A percentile compares a stretch with the other conserved stretches of the same genome.
Conservation (phyloP, 2,888 invertebrate species). For the Mythimna ferrago region DNA sequence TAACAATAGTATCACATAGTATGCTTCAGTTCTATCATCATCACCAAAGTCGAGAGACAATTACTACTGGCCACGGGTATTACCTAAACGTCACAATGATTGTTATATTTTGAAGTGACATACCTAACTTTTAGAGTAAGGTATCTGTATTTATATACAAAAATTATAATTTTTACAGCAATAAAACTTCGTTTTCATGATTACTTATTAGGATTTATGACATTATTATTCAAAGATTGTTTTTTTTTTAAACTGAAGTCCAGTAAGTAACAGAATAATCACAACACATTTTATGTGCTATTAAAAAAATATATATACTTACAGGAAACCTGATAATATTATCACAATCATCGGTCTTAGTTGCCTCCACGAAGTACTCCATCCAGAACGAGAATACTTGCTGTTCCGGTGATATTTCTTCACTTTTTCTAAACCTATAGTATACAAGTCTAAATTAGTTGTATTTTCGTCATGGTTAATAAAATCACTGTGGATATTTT, state of each 20-base stretch:
- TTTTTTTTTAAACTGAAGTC: neutral
- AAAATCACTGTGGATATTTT: neutral
- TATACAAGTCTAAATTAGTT: slow-evolving; percentile 12
- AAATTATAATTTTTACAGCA: neutral
- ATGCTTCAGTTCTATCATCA: neutral
- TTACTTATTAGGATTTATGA: neutral
- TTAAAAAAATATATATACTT: slow-evolving; percentile 75
- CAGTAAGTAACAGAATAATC: neutral
- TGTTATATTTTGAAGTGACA: too few relatives aligned
- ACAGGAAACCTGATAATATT: slow-evolving; percentile 97
- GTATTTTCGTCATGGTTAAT: slow-evolving; percentile 5
- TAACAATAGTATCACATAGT: neutral
- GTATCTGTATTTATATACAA: neutral
- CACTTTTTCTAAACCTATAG: slow-evolving; percentile 94
- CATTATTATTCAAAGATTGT: neutral
- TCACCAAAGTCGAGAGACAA: too few relatives aligned
- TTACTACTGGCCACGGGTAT: neutral
- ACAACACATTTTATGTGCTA: neutral
- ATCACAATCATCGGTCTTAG: slow-evolving; percentile 94
- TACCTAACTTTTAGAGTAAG: neutral
- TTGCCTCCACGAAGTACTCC: slow-evolving; percentile 99
- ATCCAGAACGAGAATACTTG: slow-evolving; percentile 99
- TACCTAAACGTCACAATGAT: neutral
- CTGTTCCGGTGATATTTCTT: slow-evolving; percentile 95
- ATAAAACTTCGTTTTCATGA: neutral